phyloP scores from a whole-genome alignment of 2,113 vertebrate genomes.

The Plectropomus leopardus region DNA sequence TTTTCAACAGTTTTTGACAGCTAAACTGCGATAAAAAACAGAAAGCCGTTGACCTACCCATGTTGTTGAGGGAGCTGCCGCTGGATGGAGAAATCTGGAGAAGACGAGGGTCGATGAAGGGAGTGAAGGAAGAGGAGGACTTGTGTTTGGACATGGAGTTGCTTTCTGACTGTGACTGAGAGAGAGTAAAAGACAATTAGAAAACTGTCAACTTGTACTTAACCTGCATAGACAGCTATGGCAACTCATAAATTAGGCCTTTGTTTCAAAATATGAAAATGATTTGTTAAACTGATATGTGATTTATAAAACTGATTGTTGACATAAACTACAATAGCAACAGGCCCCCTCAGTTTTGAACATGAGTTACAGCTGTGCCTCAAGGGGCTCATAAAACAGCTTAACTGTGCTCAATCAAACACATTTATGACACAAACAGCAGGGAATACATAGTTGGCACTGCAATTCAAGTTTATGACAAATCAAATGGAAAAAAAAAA shows the following conservation, averaged over 20 bases:
- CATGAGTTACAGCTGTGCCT: conserved; percentile 1
- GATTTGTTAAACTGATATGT: not conserved
- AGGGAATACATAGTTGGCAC: not conserved
- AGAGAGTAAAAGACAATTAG: conserved; percentile 59
- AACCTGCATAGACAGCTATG: not conserved
- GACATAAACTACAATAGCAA: conserved; percentile 6
- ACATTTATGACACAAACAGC: conserved; percentile 13
- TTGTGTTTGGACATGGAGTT: conserved; percentile 99
- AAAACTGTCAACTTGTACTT: not conserved
- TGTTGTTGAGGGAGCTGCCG: conserved; percentile 95
- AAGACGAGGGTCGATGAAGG: conserved; percentile 98
- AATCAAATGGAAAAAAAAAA: not conserved
- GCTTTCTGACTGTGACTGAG: conserved; percentile 96
- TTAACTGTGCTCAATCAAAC: conserved; percentile 14
- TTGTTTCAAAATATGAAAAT: not conserved
- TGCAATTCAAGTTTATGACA: not conserved
- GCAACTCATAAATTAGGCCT: not conserved
- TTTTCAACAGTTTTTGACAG: not conserved
- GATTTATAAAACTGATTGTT: conserved; percentile 9
- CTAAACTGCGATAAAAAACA: not conserved
- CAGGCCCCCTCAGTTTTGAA: not conserved
- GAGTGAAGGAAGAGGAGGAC: conserved; percentile 99
- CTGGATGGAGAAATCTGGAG: conserved; percentile 98
- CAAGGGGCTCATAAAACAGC: conserved; percentile 29
- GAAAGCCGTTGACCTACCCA: conserved; percentile 85